phyloP scores from a whole-genome alignment of 2,113 vertebrate genomes.

The Aspidoscelis tigris region DNA sequence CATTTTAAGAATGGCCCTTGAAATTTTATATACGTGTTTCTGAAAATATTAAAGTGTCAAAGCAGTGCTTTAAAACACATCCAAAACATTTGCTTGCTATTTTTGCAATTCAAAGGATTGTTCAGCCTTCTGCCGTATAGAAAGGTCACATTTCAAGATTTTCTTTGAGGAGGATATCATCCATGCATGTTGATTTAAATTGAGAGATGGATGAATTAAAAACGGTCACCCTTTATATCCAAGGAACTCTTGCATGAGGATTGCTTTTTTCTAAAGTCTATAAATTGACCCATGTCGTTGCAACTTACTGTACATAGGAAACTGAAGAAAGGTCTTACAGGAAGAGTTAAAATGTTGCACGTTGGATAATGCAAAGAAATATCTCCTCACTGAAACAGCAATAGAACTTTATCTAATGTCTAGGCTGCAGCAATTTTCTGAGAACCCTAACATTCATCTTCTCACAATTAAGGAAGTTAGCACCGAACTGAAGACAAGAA shows the following conservation, averaged over 20 bases:
- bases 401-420: too few relatives aligned
- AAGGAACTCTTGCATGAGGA: neutral
- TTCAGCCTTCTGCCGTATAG: neutral
- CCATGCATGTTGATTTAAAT: neutral
- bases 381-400: too few relatives aligned
- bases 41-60: conserved; percentile 37
- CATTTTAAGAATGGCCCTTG: conserved; percentile 25
- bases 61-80: neutral
- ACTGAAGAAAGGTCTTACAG: too few relatives aligned
- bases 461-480: too few relatives aligned
- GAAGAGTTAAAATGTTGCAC: too few relatives aligned
- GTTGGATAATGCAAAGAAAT: too few relatives aligned
- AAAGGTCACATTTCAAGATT: neutral
- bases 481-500: too few relatives aligned
- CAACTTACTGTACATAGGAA: too few relatives aligned
- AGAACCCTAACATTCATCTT: too few relatives aligned
- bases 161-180: too few relatives aligned
- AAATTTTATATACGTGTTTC: conserved; percentile 8
- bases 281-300: neutral
- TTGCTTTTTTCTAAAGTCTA: neutral
- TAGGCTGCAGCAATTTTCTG: too few relatives aligned
- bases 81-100: neutral
- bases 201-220: too few relatives aligned
- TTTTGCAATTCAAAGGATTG: neutral
- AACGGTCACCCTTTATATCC: neutral